These are phyloP conservation scores for Odontesthes bonariensis DNA, from an alignment of 2,113 vertebrate species.

Conservation along the genomic window DNA sequence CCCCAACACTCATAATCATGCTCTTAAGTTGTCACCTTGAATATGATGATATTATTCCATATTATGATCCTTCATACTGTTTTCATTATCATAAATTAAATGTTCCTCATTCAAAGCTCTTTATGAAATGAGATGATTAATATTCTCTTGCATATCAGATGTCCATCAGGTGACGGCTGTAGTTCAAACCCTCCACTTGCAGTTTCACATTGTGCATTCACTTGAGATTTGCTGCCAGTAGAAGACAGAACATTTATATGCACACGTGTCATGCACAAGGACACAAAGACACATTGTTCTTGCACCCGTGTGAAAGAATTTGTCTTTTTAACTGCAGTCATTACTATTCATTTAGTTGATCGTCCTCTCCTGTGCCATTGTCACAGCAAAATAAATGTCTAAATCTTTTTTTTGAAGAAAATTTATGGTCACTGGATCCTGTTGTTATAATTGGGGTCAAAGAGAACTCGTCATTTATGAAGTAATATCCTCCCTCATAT, in stretches of 20 bases:
- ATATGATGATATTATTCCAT: neutral
- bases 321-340: slow-evolving; percentile 1
- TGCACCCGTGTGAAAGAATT: slow-evolving; percentile 14
- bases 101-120: neutral
- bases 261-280: slow-evolving; percentile 25
- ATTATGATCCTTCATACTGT: neutral
- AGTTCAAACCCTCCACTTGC: neutral
- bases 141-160: neutral
- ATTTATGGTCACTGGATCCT: slow-evolving; percentile 53
- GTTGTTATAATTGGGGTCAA: slow-evolving; percentile 75
- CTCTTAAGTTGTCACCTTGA: neutral
- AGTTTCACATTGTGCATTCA: slow-evolving; percentile 9
- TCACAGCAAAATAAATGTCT: slow-evolving; percentile 21
- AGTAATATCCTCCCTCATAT: slow-evolving; percentile 47
- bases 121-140: neutral
- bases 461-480: slow-evolving; percentile 69
- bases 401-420: slow-evolving; percentile 28
- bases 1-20: neutral
- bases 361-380: slow-evolving; percentile 10
- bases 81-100: neutral
- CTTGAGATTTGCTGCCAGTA: slow-evolving; percentile 9
- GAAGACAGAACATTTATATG: neutral
- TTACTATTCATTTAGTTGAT: slow-evolving; percentile 32
- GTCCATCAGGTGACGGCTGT: neutral
- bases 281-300: slow-evolving; percentile 1